A percentile compares a stretch with the other conserved stretches of the same genome.
phyloP scores from a whole-genome alignment of 1,140 invertebrate genomes.

The Octopus sinensis region DNA sequence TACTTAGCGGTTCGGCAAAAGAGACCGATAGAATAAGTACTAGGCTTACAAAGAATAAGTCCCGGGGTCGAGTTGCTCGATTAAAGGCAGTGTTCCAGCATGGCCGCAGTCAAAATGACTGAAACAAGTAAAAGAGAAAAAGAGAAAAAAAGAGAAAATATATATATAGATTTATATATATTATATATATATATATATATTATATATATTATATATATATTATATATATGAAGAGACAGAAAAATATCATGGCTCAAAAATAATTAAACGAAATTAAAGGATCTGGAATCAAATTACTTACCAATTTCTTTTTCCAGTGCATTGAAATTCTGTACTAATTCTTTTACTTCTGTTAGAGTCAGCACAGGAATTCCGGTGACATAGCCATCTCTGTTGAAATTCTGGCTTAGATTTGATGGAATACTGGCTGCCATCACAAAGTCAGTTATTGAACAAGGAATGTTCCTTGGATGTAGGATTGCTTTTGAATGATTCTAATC shows the following conservation, averaged over 20 bases:
- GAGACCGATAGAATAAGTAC: no score
- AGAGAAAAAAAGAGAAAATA: not conserved
- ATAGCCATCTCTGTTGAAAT: slow-evolving; percentile 31
- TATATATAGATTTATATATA: not conserved
- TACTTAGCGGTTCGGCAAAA: no score
- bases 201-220: not conserved
- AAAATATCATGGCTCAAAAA: not conserved
- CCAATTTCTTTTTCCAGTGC: slow-evolving; percentile 28
- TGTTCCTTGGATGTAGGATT: no score
- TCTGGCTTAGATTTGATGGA: no score
- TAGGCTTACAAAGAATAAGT: no score
- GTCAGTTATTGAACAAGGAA: no score
- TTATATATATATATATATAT: not conserved
- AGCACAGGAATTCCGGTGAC: slow-evolving; percentile 25
- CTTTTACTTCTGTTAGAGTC: slow-evolving; percentile 21
- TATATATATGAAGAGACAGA: not conserved
- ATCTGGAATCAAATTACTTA: slow-evolving; percentile 11
- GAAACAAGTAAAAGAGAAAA: no score
- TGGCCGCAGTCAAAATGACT: no score
- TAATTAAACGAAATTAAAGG: not conserved
- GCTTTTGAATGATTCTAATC: no score
- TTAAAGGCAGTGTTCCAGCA: no score
- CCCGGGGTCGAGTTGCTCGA: no score
- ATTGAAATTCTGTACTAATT: slow-evolving; percentile 28
- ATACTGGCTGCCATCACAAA: no score